A percentile compares a stretch with the other conserved stretches of the same genome.
Conservation (phyloP, 2,113 vertebrate species). For the Chamaea fasciata region DNA sequence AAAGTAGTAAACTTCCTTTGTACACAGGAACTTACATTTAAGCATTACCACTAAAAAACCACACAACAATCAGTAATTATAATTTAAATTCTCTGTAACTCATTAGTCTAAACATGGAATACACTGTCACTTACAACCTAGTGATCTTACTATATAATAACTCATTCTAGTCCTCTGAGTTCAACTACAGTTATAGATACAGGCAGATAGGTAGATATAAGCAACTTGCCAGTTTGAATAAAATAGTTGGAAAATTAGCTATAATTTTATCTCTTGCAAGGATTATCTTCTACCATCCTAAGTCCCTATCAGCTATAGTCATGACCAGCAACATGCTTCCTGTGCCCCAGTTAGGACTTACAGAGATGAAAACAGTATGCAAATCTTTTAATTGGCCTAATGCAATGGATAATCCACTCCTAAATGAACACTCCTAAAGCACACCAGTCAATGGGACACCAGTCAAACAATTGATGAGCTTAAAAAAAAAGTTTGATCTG, state of each 20-base stretch:
- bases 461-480: background rate
- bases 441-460: background rate
- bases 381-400: constrained; percentile 41
- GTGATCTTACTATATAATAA: background rate
- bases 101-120: background rate
- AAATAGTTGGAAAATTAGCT: background rate
- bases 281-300: background rate
- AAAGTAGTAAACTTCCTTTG: background rate
- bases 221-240: background rate
- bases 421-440: background rate
- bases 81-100: background rate
- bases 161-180: background rate
- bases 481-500: background rate
- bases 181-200: background rate
- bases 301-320: background rate
- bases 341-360: background rate
- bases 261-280: background rate
- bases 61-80: background rate
- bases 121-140: background rate
- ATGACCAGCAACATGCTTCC: background rate
- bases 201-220: background rate
- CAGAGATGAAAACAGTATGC: background rate
- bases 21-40: background rate
- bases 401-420: constrained; percentile 12
- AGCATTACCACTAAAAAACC: background rate